These are phyloP conservation scores for Scalopus aquaticus DNA, from an alignment of 2,113 vertebrate genomes.

Conservation along the genomic window DNA sequence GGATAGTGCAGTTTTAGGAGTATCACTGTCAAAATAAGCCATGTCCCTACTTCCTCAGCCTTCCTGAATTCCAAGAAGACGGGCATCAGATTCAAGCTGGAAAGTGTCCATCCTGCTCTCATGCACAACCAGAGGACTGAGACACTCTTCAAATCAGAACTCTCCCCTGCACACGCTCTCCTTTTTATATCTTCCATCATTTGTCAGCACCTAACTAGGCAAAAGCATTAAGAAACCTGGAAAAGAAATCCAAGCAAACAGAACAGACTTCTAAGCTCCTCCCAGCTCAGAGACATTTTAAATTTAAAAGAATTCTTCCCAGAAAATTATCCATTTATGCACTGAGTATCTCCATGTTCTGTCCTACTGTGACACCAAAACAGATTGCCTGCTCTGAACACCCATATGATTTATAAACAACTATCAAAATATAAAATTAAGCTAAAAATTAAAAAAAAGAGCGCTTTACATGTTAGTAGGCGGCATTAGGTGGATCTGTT, in stretches of 20 bases:
- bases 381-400: background rate
- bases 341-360: background rate
- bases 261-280: background rate
- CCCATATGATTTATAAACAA: background rate
- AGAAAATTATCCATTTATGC: background rate
- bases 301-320: background rate
- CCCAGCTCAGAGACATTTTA: background rate
- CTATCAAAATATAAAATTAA: background rate
- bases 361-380: background rate
- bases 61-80: background rate
- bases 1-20: background rate
- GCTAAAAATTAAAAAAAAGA: background rate
- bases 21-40: background rate
- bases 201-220: background rate
- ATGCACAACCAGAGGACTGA: background rate
- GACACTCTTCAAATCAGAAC: background rate
- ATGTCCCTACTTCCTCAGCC: background rate
- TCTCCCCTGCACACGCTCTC: background rate
- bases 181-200: background rate
- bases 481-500: background rate
- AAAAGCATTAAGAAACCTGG: background rate
- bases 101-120: background rate
- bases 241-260: background rate
- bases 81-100: background rate
- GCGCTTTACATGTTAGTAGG: background rate